These are phyloP conservation scores for Triplophysa rosa DNA, from an alignment of 2,113 vertebrate species.

Conservation along the genomic window DNA sequence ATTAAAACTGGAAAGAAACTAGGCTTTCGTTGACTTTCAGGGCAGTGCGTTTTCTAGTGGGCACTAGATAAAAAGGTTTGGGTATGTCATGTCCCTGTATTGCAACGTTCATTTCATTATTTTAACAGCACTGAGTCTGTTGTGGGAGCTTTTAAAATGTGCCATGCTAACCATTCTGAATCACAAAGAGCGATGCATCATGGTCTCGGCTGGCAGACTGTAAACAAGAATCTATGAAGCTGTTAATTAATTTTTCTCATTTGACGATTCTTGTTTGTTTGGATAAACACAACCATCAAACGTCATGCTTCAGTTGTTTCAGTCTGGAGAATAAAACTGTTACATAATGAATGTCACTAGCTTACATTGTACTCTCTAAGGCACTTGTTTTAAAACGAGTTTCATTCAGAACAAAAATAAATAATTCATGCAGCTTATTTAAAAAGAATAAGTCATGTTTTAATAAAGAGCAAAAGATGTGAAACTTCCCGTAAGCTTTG, in stretches of 20 bases:
- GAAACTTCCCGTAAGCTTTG: background rate
- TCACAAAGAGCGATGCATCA: background rate
- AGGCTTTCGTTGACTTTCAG: background rate
- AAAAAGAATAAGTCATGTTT: background rate
- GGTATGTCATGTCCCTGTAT: background rate
- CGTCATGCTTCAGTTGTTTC: background rate
- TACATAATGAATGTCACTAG: background rate
- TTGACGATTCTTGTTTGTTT: slow-evolving; percentile 9
- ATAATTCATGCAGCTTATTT: slow-evolving; percentile 15
- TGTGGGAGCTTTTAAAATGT: background rate
- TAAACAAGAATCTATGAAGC: slow-evolving; percentile 4
- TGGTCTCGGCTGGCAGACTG: background rate
- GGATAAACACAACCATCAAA: slow-evolving; percentile 1
- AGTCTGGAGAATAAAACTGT: background rate
- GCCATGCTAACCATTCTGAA: background rate
- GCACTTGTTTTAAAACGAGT: background rate
- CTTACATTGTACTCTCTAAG: background rate
- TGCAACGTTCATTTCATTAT: background rate
- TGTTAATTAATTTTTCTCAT: background rate
- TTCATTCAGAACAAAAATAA: background rate
- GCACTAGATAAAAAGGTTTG: background rate
- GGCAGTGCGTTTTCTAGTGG: too few relatives aligned
- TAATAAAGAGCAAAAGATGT: background rate
- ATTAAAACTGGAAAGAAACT: slow-evolving; percentile 19
- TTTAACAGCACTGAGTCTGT: background rate